phyloP scores from a whole-genome alignment of 2,113 vertebrate species.

The Brachypteracias leptosomus region DNA sequence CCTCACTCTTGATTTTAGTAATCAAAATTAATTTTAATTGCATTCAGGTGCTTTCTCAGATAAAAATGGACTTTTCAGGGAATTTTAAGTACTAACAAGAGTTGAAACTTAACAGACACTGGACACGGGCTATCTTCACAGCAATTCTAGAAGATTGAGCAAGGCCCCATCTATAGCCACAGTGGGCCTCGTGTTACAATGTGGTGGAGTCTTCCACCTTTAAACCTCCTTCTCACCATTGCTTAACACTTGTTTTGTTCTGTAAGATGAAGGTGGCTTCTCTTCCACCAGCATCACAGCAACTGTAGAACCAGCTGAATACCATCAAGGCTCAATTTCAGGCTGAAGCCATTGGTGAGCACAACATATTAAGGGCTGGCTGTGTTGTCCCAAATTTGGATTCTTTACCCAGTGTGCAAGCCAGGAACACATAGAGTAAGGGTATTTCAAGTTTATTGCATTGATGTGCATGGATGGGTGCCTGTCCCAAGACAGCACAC shows the following conservation, averaged over 20 bases:
- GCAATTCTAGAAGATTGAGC: not conserved
- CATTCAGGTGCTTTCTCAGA: not conserved
- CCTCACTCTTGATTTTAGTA: not conserved
- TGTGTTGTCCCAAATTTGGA: no score
- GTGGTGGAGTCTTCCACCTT: not conserved
- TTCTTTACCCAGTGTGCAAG: no score
- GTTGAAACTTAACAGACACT: not conserved
- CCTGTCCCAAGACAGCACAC: no score
- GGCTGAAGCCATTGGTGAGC: not conserved
- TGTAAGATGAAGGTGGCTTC: rapidly evolving
- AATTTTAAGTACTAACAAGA: not conserved
- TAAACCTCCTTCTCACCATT: not conserved
- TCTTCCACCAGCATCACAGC: no score
- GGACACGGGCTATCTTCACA: rapidly evolving
- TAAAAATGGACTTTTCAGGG: not conserved
- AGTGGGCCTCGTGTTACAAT: rapidly evolving
- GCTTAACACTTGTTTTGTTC: not conserved
- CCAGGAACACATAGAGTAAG: no score
- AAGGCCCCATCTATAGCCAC: rapidly evolving
- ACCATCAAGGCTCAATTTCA: not conserved
- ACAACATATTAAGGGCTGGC: rapidly evolving
- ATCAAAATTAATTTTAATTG: not conserved
- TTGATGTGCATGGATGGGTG: no score
- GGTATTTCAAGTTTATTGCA: no score
- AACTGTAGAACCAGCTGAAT: rapidly evolving